Evolutionary conservation across 2,888 invertebrate species (phyloP), one percentile per base, ranked within the genome.

Genomic region (Leucophora obtusa): DNA sequence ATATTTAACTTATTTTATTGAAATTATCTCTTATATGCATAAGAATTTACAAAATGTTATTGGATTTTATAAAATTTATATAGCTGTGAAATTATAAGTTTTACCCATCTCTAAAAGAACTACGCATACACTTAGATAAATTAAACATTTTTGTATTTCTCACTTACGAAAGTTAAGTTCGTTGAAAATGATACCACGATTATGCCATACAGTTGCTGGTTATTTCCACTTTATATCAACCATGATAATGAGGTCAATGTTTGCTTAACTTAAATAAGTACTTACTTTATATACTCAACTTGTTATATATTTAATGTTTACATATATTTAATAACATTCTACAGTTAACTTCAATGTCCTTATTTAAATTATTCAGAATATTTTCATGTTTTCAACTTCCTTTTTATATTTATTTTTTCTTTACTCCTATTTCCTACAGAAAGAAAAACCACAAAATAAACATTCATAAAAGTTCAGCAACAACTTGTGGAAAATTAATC

Each of bases 401-500:
- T 11, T 38, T 38, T 38, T 11, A 38, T 11, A 28, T 68, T 51
- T 62, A 33, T 56, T 62, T 77, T 50, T 60, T 18, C 53, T n/a
- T 47, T 73, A 24, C 33, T 33, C n/a, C 51, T 6, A 51, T 38
- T 43, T 70, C 50, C 47, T 69, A 38, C 24, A 14, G 51, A 11
- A 17, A 47, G 38, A 65, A 28, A 28, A 51, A 47, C 80, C 80
- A 76, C 72, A 80, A 80, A 72, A 72, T 58, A 72, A 80, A 76
- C 68, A 80, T 63, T 80, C 72, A 68, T 68, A 68, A 63, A 58
- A 76, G 58, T 63, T 68, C 43, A 24, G 14, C 58, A 66, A 43
- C 70, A 43, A 47, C 60, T 71, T 14, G 43, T 14, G 6, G 1
- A 47, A n/a, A n/a, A n/a, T n/a, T 47, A 47, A 47, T 14, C 43